Evolutionary conservation across 1,140 invertebrate genomes (phyloP).

Genomic region (Lycorma delicatula): DNA sequence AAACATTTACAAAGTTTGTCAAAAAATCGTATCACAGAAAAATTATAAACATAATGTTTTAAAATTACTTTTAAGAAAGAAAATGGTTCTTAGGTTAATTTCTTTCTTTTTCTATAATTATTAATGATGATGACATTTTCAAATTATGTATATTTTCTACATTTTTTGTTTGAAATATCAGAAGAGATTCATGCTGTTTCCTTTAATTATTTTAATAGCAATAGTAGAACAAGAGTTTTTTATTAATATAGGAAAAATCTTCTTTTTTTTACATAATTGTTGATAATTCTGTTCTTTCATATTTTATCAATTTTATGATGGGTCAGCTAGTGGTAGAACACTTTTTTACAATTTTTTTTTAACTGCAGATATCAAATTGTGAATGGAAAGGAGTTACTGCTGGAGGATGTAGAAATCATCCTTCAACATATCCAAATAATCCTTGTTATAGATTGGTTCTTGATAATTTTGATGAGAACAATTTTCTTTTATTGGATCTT

Average conservation of each 20-base stretch:
- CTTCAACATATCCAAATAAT: conserved; percentile 68
- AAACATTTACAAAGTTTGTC: no score
- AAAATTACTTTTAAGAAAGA: no score
- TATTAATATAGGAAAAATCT: not conserved
- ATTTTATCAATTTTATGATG: not conserved
- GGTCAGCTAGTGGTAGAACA: not conserved
- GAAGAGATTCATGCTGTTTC: no score
- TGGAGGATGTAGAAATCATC: conserved; percentile 86
- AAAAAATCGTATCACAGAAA: no score
- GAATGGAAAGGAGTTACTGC: conserved; percentile 75
- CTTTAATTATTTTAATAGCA: not conserved
- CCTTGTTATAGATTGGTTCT: conserved; percentile 69
- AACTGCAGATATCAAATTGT: conserved; percentile 55
- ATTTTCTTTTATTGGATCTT: conserved; percentile 71
- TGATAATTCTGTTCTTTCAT: not conserved
- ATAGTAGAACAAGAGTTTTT: not conserved
- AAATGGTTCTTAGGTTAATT: no score
- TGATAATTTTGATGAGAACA: conserved; percentile 53
- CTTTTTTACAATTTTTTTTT: not conserved
- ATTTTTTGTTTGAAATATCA: no score
- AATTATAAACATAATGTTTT: no score
- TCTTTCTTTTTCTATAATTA: no score
- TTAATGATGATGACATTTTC: no score
- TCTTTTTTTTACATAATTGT: not conserved
- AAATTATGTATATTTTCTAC: no score